These are phyloP conservation scores for Holothuria scabra DNA, from an alignment of 53 echinoderm and acorn worm genomes.

Conservation along the genomic window DNA sequence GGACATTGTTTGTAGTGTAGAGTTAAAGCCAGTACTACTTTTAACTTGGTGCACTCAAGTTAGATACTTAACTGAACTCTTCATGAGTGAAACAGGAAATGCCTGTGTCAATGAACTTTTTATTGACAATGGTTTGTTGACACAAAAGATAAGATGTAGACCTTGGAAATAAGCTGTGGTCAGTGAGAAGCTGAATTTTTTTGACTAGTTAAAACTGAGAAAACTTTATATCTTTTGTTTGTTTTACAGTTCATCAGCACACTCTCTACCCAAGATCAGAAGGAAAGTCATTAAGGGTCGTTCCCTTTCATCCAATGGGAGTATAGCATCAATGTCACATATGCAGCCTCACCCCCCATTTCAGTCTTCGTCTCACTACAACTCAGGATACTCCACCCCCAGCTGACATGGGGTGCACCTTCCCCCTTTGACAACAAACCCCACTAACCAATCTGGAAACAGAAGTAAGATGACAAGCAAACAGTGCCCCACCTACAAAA, in stretches of 20 bases:
- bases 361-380: conserved; percentile 44
- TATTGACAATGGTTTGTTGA: too few relatives aligned
- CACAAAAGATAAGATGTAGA: too few relatives aligned
- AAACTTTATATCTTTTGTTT: neutral
- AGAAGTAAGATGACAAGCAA: neutral
- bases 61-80: too few relatives aligned
- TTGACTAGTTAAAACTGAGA: too few relatives aligned
- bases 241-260: conserved; percentile 75
- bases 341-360: conserved; percentile 71
- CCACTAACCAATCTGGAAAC: neutral
- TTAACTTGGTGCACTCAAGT: too few relatives aligned
- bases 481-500: neutral
- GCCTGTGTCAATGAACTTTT: too few relatives aligned
- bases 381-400: conserved; percentile 44
- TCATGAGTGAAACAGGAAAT: too few relatives aligned
- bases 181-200: too few relatives aligned
- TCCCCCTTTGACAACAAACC: conserved; percentile 16
- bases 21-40: too few relatives aligned
- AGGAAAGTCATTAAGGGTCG: conserved; percentile 69
- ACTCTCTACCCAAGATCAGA: conserved; percentile 86
- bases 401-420: conserved; percentile 41
- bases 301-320: conserved; percentile 72
- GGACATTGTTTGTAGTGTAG: too few relatives aligned
- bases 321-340: conserved; percentile 48
- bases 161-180: too few relatives aligned